phyloP scores from a whole-genome alignment of 2,797 vertebrate species.

The Tragopan temminckii region DNA sequence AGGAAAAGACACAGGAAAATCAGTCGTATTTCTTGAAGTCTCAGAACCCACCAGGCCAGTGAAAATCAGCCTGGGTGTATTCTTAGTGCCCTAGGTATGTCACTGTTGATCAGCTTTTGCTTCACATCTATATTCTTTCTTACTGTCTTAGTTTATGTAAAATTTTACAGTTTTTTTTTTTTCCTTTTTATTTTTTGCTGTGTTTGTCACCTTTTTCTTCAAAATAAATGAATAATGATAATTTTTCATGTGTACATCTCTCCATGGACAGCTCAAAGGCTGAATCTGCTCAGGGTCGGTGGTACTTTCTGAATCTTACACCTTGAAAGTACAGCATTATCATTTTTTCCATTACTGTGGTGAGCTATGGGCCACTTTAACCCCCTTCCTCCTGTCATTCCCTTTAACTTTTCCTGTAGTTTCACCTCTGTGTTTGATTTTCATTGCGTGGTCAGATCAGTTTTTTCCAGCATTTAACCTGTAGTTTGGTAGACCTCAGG shows the following conservation, averaged over 20 bases:
- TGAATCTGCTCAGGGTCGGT: not conserved
- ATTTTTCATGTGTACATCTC: not conserved
- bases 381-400: not conserved
- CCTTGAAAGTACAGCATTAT: not conserved
- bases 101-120: not conserved
- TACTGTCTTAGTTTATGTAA: not conserved
- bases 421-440: slow-evolving; percentile 19
- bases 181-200: not conserved
- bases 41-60: no score
- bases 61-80: not conserved
- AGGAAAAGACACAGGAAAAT: not conserved
- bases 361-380: not conserved
- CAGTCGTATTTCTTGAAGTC: no score
- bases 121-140: not conserved
- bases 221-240: not conserved
- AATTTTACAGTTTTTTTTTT: not conserved
- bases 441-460: not conserved
- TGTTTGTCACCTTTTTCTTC: not conserved
- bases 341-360: not conserved
- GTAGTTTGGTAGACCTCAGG: not conserved
- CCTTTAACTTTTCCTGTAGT: not conserved
- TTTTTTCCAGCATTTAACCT: slow-evolving; percentile 42
- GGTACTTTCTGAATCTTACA: not conserved
- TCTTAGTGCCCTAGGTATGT: not conserved
- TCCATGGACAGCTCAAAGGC: not conserved